Evolutionary conservation across 2,888 invertebrate species (phyloP), one percentile per base, ranked within the genome.

Genomic region (Netelia fuscicornis): DNA sequence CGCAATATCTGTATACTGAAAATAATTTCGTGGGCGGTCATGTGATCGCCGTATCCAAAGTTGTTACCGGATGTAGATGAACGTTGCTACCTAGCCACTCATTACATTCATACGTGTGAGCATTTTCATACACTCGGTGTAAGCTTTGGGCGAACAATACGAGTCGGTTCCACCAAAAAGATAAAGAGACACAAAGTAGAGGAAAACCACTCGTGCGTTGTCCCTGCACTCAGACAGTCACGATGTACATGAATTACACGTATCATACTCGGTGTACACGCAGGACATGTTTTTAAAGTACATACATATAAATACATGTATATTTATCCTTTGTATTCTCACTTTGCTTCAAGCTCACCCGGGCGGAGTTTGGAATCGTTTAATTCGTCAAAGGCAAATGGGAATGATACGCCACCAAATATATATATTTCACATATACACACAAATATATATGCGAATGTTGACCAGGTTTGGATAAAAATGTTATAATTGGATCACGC

Each of bases 81-180:
- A 71, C 68, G 25, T 70, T 30, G 48, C 76, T 76, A 60, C 67
- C 81, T 25, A 23, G 56, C 56, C 42, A 23, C 77, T 77, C 68
- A 62, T 71, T 71, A 71, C 11, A 25, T 70, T 56, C 71, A 25
- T 54, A 87, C 85, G 86, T 88, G 83, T 88, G 87, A 88, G 86
- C 86, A 88, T 90, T 89, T 88, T 86, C 89, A 90, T 89, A 90
- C 89, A 90, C 86, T 89, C 88, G 89, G 17, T 86, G 83, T 81
- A 70, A 77, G 83, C 81, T 79, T 37, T 78, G 80, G 72, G 83
- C 83, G 87, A 84, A 87, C 83, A 86, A 83, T 79, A 86, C 81
- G 37, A 37, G 37, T 37, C 6, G 37, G 37, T 37, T 6, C 6
- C 6, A 37, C 37, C 37, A 37, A 37, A 37, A 37, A 67, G 23